Percentiles rank a stretch among this genome's conserved stretches.
Evolutionary conservation across 2,113 vertebrate genomes (phyloP).

Genomic region (Recurvirostra avosetta): DNA sequence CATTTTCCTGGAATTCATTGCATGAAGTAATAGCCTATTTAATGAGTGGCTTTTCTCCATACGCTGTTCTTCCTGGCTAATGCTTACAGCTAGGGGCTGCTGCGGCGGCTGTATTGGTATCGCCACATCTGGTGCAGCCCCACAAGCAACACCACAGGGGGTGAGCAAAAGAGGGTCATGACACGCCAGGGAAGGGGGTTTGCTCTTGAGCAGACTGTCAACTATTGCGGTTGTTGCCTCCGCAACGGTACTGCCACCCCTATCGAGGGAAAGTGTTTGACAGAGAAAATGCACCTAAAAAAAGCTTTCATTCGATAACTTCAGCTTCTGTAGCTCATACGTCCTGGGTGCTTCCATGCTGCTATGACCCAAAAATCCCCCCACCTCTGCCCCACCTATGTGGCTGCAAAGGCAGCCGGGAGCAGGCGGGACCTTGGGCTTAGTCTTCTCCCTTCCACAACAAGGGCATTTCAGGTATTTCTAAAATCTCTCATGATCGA

Average conservation of each 20-base stretch:
- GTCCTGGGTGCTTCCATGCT: not conserved
- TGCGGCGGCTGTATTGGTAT: rapidly evolving
- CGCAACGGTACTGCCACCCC: not conserved
- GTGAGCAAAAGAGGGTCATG: not conserved
- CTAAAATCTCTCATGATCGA: not conserved
- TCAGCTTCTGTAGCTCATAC: not conserved
- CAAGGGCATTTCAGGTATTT: not conserved
- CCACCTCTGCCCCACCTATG: not conserved
- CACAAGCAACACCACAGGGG: not conserved
- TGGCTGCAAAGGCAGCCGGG: not conserved
- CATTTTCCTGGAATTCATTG: slow-evolving; percentile 31
- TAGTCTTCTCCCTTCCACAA: not conserved
- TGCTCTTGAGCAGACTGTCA: not conserved
- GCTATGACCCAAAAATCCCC: not conserved
- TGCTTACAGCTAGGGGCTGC: not conserved
- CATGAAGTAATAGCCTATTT: slow-evolving; percentile 29
- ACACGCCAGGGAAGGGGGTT: not conserved
- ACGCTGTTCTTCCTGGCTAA: not conserved
- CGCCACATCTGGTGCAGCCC: not conserved
- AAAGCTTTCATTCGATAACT: rapidly evolving
- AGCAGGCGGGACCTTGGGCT: not conserved
- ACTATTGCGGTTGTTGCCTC: not conserved
- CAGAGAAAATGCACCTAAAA: not conserved
- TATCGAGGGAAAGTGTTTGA: not conserved
- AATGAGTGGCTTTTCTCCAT: not conserved